Conservation (phyloP, 64 coral and sea anemone genomes). For the Orbicella faveolata region DNA sequence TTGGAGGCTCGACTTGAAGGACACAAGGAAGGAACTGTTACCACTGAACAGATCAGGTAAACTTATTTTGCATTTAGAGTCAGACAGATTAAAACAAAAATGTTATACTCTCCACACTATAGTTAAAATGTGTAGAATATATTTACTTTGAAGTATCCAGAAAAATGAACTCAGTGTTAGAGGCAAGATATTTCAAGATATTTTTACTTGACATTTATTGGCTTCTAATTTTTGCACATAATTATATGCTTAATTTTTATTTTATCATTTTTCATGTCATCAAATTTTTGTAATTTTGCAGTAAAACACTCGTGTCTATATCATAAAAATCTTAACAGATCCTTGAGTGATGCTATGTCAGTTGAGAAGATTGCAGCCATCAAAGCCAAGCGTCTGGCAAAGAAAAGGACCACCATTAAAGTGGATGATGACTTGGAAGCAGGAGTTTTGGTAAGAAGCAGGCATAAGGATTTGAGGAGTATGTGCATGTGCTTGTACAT, state of each 20-base stretch:
- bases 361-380: slow-evolving; percentile 98
- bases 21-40: slow-evolving; percentile 96
- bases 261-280: no score
- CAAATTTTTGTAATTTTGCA: no score
- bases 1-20: slow-evolving; percentile 98
- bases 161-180: no score
- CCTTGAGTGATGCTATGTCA: slow-evolving; percentile 98
- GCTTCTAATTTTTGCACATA: no score
- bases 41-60: slow-evolving; percentile 95
- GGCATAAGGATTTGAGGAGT: not conserved
- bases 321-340: slow-evolving; percentile 46
- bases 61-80: not conserved
- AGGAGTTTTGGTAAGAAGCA: slow-evolving; percentile 78
- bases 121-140: no score
- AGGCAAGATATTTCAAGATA: no score
- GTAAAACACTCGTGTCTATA: no score
- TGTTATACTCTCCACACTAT: no score
- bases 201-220: no score
- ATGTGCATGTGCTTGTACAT: not conserved
- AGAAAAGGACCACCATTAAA: slow-evolving; percentile 95
- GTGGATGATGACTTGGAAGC: slow-evolving; percentile 92
- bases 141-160: no score
- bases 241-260: no score
- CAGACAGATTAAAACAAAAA: no score
- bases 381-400: slow-evolving; percentile 97